Evolutionary conservation across 92 coral and sea anemone genomes (phyloP), one percentile per base, ranked within the genome.

Genomic region (Nematostella vectensis): DNA sequence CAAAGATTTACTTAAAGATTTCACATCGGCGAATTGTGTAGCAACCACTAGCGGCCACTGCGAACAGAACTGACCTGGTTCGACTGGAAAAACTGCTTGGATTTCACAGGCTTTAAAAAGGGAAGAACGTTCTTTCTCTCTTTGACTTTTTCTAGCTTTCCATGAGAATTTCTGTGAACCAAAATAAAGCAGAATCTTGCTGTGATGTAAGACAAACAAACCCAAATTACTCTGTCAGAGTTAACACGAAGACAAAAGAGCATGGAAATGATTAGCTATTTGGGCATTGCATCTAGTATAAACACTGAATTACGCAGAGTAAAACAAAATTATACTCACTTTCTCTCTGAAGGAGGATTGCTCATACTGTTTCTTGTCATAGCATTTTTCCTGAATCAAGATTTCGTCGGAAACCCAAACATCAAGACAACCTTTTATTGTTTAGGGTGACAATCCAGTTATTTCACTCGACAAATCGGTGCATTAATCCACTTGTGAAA

Each of bases 81-180:
- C 17, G 54, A 66, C 47, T 55, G 72, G 26, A 61, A 25, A 18
- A 67, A 65, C 33, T 84, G 78, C 70, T 84, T 84, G 31, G 94
- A 75, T 53, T 72, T 64, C 29, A 80, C 47, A 29, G 84, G 82
- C 62, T 84, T 84, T 1, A 84, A 71, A 29, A 79, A 65, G 24
- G 94, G 94, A 15, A 84, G 65, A 10, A 73, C 58, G 23, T 66
- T 78, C 47, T 84, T 84, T 47, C 74, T 61, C 42, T 84, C 94
- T 28, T 84, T 84, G 18, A 62, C 33, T 8, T 69, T 80, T 19
- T 82, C 93, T 38, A 79, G 68, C 48, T 79, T 79, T 54, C 87
- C 87, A 61, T 61, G 68, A 31, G 76, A 40, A 24, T 47, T 45
- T 31, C 87, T 79, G 51, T 45, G 23, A 22, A 45, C 18, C 23